These are phyloP conservation scores for Epinephelus lanceolatus DNA, from an alignment of 2,113 vertebrate species.

Conservation along the genomic window DNA sequence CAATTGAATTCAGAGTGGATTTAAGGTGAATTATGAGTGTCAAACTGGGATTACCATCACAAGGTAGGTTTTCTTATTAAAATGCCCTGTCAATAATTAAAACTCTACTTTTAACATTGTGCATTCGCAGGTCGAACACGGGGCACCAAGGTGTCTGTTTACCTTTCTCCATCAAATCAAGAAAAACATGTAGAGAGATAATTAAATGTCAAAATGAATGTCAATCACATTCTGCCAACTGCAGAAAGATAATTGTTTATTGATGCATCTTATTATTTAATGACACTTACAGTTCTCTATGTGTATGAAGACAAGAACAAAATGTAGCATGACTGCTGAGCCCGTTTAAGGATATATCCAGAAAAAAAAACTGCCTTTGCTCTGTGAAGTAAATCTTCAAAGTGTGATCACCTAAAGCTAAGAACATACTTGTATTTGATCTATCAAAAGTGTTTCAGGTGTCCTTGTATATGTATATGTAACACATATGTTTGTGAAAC, in stretches of 20 bases:
- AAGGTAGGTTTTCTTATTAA: constrained; percentile 29
- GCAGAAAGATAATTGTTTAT: background rate
- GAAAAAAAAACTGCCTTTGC: background rate
- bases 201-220: background rate
- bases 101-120: constrained; percentile 13
- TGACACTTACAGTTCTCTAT: background rate
- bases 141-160: background rate
- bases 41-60: constrained; percentile 47
- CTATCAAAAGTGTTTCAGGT: background rate
- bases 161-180: background rate
- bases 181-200: background rate
- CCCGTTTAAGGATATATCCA: background rate
- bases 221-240: background rate
- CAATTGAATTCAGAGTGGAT: constrained; percentile 47
- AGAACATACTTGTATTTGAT: constrained; percentile 7
- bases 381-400: background rate
- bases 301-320: background rate
- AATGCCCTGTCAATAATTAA: constrained; percentile 44
- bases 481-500: background rate
- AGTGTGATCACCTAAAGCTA: background rate
- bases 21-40: constrained; percentile 55
- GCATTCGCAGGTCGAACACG: background rate
- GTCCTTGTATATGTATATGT: no score
- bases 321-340: background rate
- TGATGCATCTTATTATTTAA: background rate